phyloP scores from a whole-genome alignment of 1,140 invertebrate species.

The Schlechtendalia chinensis region DNA sequence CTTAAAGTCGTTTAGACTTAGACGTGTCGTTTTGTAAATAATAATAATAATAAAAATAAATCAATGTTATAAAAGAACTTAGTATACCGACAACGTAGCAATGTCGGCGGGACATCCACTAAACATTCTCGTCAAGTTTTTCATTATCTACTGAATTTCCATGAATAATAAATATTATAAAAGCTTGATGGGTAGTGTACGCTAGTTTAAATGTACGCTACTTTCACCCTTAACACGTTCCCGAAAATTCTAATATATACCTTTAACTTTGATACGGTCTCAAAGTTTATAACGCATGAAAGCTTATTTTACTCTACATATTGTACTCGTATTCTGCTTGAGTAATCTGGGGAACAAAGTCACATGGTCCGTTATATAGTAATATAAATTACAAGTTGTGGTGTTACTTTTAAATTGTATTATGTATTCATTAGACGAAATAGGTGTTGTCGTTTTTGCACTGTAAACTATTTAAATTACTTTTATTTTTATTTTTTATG shows the following conservation, averaged over 20 bases:
- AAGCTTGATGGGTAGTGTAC: neutral
- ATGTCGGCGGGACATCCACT: neutral
- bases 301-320: constrained; percentile 23
- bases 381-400: too few species aligned
- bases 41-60: too few species aligned
- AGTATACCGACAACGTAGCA: too few species aligned
- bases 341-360: constrained; percentile 15
- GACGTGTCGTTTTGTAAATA: too few species aligned
- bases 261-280: constrained; percentile 34
- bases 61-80: neutral
- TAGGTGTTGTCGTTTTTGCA: too few species aligned
- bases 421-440: too few species aligned
- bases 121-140: neutral
- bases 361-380: too few species aligned
- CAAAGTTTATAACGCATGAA: constrained; percentile 12
- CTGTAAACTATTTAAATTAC: too few species aligned
- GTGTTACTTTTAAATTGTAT: too few species aligned
- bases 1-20: too few species aligned
- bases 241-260: neutral
- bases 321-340: neutral
- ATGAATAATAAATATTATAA: constrained; percentile 36
- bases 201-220: neutral
- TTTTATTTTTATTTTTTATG: too few species aligned
- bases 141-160: constrained; percentile 8
- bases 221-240: neutral